Conservation (phyloP, 2,113 vertebrate genomes). For the Climacteris rufus region DNA sequence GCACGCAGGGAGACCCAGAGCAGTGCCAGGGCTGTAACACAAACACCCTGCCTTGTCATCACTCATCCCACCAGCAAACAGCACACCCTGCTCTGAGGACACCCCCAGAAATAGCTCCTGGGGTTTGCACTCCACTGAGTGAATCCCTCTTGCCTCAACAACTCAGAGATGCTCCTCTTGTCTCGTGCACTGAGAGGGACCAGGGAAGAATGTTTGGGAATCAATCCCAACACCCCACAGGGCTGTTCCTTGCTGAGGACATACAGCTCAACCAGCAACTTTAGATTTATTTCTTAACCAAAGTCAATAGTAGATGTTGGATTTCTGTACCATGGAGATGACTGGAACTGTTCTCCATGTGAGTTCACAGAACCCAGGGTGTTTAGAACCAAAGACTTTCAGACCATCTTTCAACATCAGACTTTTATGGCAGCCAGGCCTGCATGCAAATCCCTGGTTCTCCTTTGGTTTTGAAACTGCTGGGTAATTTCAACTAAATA, state of each 20-base stretch:
- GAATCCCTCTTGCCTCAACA: neutral
- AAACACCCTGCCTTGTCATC: constrained; percentile 1
- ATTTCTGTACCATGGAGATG: neutral
- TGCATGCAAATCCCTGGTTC: neutral
- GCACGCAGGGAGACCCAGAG: neutral
- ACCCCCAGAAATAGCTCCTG: neutral
- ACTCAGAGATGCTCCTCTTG: neutral
- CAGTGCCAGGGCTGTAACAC: neutral
- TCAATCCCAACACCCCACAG: neutral
- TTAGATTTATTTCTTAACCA: neutral
- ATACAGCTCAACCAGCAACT: neutral
- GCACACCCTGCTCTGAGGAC: neutral
- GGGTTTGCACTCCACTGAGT: neutral
- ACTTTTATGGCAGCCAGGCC: neutral
- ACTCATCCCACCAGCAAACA: neutral
- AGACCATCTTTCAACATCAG: neutral
- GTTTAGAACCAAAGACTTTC: neutral
- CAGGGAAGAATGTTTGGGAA: neutral
- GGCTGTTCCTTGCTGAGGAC: fast-evolving
- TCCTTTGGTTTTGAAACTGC: neutral
- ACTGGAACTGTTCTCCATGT: neutral
- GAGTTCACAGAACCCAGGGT: neutral
- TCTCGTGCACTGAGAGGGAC: neutral
- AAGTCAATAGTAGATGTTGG: fast-evolving
- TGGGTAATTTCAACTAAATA: neutral